A percentile compares a stretch with the other conserved stretches of the same genome.
phyloP scores from a whole-genome alignment of 2,113 vertebrate genomes.

The Zootoca vivipara region DNA sequence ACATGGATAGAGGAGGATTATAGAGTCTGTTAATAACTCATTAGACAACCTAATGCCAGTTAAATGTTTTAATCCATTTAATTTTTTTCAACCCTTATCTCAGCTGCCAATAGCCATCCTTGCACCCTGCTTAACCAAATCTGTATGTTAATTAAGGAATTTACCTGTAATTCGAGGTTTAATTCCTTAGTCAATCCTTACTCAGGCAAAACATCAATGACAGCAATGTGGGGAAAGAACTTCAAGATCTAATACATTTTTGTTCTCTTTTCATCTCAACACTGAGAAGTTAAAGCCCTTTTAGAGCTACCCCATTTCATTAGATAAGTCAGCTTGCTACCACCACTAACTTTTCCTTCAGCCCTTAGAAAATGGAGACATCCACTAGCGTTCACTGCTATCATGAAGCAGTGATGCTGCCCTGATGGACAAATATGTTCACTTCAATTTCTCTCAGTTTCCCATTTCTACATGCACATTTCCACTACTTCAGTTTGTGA shows the following conservation, averaged over 20 bases:
- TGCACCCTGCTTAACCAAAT: conserved; percentile 25
- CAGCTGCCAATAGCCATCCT: conserved; percentile 15
- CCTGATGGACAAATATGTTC: not conserved
- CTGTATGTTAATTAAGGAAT: conserved; percentile 35
- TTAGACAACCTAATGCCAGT: conserved; percentile 60
- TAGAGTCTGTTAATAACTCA: conserved; percentile 60
- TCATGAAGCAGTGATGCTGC: too few relatives aligned
- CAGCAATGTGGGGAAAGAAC: conserved; percentile 22
- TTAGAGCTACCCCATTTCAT: not conserved
- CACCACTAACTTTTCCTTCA: not conserved
- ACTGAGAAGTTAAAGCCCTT: conserved; percentile 14
- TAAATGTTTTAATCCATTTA: conserved; percentile 53
- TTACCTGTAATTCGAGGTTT: conserved; percentile 19
- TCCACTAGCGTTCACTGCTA: not conserved
- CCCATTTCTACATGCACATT: not conserved
- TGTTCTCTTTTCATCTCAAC: conserved; percentile 22
- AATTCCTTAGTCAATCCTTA: conserved; percentile 3
- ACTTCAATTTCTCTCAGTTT: too few relatives aligned
- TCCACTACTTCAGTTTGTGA: too few relatives aligned
- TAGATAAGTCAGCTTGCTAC: not conserved
- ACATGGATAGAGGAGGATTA: conserved; percentile 52
- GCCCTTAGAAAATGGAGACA: not conserved
- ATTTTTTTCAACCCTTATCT: conserved; percentile 50
- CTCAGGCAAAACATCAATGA: conserved; percentile 20
- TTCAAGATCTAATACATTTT: conserved; percentile 37